A percentile compares a stretch with the other conserved stretches of the same genome.
Conservation (phyloP, 2,113 vertebrate species). For the Gallinago paraguaiae region DNA sequence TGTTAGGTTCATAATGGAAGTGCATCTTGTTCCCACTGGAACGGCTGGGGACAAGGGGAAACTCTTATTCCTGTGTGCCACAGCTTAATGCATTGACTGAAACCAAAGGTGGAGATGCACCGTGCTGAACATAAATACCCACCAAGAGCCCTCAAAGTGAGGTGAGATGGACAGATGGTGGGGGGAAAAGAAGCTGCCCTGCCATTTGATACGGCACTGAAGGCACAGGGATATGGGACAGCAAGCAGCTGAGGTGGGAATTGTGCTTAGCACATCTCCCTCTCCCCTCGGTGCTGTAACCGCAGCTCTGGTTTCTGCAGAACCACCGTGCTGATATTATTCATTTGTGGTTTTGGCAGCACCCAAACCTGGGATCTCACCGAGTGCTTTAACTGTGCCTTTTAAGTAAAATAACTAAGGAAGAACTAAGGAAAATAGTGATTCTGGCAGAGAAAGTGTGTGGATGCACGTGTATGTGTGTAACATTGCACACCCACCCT, state of each 20-base stretch:
- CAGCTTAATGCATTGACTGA: background rate
- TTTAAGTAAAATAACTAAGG: background rate
- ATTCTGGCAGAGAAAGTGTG: background rate
- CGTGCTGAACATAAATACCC: background rate
- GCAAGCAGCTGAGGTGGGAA: background rate
- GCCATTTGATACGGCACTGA: background rate
- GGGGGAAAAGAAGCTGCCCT: background rate
- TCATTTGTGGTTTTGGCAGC: background rate
- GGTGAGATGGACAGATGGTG: background rate
- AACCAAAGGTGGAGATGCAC: background rate
- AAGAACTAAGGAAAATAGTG: background rate
- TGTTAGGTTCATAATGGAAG: background rate
- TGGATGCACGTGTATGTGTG: rapidly evolving
- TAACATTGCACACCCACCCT: background rate
- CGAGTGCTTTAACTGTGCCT: background rate
- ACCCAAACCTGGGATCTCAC: background rate
- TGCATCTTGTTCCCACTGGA: background rate
- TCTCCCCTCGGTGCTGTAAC: rapidly evolving
- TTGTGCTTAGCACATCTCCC: background rate
- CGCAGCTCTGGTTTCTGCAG: background rate
- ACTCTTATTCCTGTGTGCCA: background rate
- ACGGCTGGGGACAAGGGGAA: background rate
- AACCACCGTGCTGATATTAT: background rate
- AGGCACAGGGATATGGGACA: background rate
- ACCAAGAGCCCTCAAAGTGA: background rate